Evolutionary conservation across 2,113 vertebrate genomes (phyloP), one percentile per base, ranked within the genome.

Genomic region (Sinocyclocheilus maitianheensis): DNA sequence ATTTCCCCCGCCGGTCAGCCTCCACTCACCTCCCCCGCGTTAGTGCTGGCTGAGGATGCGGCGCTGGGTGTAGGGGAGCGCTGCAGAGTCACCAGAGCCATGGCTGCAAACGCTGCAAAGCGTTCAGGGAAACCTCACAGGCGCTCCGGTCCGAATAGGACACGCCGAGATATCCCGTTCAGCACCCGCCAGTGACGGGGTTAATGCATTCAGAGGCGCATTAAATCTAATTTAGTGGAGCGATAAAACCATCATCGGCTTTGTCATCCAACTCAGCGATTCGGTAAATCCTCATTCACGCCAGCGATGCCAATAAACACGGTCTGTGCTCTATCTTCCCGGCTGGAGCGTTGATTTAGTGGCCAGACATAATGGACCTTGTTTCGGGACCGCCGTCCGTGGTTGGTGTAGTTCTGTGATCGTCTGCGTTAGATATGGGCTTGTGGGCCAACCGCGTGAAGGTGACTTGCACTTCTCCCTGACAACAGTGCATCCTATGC

Each of bases 81-180:
- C 95, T 97, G 97, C 92, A 98, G 95, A 89, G 97, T 98, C 90
- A 98, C 97, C 93, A 98, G 94, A 94, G 97, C 97, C 97, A 98
- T 98, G 93, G 93, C 93, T 91, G 78, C 4, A 43, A 43, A 43
- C 9, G 77, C 76, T 55, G 81, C 58, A 60, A 77, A 55, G 40
- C 24, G 77, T 72, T 72, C 65, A 75, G 51, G 5, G 24, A 82
- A 82, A 82, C 63, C 65, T 48, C 82, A 74, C 82, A 58, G 51
- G 51, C 30, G 82, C 20, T 69, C 43, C 24, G 65, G 63, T 69
- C 77, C 63, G 43, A 43, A 43, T 43, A 43, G 43, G 43, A 43
- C 43, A 43, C 43, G 43, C 43, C 43, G 55, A 82, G 43, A 81
- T 82, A 51, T 65, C 71, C 71, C 91, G 90, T 89, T 89, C 90